Percentiles rank a stretch among this genome's conserved stretches.
Evolutionary conservation across 2,797 vertebrate species (phyloP).

Genomic region (Myoxocephalus aenaeus): DNA sequence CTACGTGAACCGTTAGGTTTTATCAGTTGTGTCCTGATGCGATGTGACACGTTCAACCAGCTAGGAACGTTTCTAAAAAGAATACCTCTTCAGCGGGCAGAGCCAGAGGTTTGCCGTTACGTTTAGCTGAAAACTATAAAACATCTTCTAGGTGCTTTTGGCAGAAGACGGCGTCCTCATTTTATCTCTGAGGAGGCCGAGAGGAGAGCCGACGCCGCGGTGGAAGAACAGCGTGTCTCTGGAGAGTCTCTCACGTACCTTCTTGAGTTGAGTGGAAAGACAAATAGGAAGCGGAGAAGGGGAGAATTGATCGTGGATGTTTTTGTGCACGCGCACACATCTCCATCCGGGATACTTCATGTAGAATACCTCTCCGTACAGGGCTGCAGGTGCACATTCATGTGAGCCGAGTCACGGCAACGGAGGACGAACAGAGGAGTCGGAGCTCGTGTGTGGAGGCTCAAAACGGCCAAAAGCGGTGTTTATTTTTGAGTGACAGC

Average conservation of each 20-base stretch:
- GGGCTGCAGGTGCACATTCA: conserved; percentile 59
- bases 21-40: too few relatives aligned
- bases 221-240: conserved; percentile 36
- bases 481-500: not conserved
- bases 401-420: conserved; percentile 23
- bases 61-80: not conserved
- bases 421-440: conserved; percentile 33
- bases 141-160: conserved; percentile 34
- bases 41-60: conserved; percentile 34
- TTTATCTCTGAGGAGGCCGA: conserved; percentile 25
- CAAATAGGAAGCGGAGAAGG: conserved; percentile 28
- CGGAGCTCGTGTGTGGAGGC: not conserved
- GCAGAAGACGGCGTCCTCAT: conserved; percentile 18
- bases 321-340: not conserved
- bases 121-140: conserved; percentile 41
- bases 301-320: conserved; percentile 11
- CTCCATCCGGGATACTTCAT: conserved; percentile 21
- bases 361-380: not conserved
- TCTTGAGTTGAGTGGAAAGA: conserved; percentile 33
- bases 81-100: conserved; percentile 9
- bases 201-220: not conserved
- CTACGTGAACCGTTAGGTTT: too few relatives aligned
- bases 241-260: conserved; percentile 40
- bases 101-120: not conserved
- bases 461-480: too few relatives aligned